phyloP scores from a whole-genome alignment of 2,113 vertebrate genomes.

The Burhinus oedicnemus region DNA sequence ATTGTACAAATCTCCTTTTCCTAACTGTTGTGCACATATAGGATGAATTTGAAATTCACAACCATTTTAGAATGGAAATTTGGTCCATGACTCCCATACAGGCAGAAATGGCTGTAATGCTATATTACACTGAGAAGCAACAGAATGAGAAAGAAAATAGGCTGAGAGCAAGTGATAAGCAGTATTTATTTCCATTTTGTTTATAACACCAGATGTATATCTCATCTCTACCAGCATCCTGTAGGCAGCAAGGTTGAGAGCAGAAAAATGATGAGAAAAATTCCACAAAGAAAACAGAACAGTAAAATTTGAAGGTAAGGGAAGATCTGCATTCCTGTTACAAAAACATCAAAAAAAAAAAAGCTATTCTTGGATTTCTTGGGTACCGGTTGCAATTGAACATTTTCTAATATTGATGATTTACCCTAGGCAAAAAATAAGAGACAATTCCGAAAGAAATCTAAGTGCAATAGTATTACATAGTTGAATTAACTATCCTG shows the following conservation, averaged over 20 bases:
- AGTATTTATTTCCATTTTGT: conserved; percentile 58
- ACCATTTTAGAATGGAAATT: neutral
- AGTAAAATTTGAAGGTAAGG: neutral
- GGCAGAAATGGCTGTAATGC: neutral
- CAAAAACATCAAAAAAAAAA: neutral
- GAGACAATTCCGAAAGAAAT: conserved; percentile 30
- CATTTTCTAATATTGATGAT: neutral
- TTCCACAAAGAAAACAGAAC: neutral
- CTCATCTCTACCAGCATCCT: neutral
- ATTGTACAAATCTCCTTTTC: neutral
- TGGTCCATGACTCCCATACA: neutral
- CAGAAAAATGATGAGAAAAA: neutral
- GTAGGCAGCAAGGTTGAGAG: neutral
- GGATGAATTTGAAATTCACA: neutral
- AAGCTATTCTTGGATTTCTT: neutral
- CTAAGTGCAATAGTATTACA: neutral
- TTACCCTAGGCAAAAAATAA: neutral
- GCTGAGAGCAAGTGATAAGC: conserved; percentile 1
- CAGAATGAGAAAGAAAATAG: conserved; percentile 16
- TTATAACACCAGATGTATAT: neutral
- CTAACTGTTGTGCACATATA: neutral
- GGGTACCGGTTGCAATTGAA: neutral
- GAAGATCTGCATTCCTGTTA: neutral
- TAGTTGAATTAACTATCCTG: neutral
- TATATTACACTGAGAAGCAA: neutral